These are phyloP conservation scores for Enteromius afrohamiltoni DNA, from an alignment of 2,797 vertebrate genomes.

Conservation along the genomic window DNA sequence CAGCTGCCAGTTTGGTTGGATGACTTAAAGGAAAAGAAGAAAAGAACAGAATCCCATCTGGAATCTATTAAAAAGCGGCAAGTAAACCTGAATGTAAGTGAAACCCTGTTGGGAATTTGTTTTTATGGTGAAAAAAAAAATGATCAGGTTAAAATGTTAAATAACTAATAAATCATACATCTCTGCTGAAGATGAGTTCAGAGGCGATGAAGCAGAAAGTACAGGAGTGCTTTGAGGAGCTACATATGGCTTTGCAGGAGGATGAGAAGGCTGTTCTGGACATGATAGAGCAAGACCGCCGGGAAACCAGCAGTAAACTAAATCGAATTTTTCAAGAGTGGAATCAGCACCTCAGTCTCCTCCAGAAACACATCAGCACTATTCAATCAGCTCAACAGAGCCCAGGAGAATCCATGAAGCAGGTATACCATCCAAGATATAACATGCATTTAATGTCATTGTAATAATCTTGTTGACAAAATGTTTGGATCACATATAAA, in stretches of 20 bases:
- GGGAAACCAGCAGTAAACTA: slow-evolving; percentile 66
- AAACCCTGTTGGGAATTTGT: not conserved
- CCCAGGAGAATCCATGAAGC: slow-evolving; percentile 28
- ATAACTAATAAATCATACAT: not conserved
- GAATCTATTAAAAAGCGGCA: slow-evolving; percentile 78
- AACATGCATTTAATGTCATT: not conserved
- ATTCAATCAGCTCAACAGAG: slow-evolving; percentile 52
- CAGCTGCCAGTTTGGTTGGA: slow-evolving; percentile 69
- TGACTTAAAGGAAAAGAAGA: slow-evolving; percentile 69
- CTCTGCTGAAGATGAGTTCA: slow-evolving; percentile 64
- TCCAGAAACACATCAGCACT: slow-evolving; percentile 65
- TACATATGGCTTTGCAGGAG: slow-evolving; percentile 63
- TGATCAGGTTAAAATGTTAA: not conserved
- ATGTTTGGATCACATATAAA: not conserved
- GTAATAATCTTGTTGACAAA: not conserved
- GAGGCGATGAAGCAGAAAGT: slow-evolving; percentile 76
- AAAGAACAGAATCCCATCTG: slow-evolving; percentile 71
- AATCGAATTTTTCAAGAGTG: slow-evolving; percentile 72
- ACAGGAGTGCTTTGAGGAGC: slow-evolving; percentile 69
- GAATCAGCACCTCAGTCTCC: slow-evolving; percentile 69
- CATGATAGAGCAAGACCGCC: slow-evolving; percentile 73
- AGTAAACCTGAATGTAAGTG: slow-evolving; percentile 73
- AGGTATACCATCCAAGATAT: slow-evolving; percentile 20
- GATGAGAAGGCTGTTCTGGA: slow-evolving; percentile 70
- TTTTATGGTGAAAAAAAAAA: not conserved